Conservation (phyloP, 2,113 vertebrate genomes). For the Actinemys pallida region DNA sequence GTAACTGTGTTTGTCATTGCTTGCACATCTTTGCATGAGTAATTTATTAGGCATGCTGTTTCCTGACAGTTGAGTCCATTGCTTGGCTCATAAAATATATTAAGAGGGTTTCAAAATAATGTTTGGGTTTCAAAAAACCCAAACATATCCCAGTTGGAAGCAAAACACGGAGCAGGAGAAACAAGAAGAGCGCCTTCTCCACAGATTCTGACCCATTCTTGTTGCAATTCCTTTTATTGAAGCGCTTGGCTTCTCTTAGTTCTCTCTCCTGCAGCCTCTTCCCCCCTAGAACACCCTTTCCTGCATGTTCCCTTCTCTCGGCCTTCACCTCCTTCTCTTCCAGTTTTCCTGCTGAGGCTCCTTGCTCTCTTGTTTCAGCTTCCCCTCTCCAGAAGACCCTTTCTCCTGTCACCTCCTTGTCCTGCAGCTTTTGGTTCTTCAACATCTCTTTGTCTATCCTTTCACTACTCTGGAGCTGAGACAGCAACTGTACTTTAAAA, state of each 20-base stretch:
- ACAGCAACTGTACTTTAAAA: not conserved
- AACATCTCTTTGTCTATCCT: not conserved
- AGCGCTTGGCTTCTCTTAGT: rapidly evolving
- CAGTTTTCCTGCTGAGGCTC: not conserved
- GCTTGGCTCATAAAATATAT: not conserved
- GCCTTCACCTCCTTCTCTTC: not conserved
- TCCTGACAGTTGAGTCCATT: not conserved
- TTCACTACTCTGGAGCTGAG: not conserved
- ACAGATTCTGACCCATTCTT: not conserved
- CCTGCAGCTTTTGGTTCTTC: not conserved
- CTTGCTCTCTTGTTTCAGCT: not conserved
- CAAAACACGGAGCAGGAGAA: not conserved
- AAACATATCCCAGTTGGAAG: not conserved
- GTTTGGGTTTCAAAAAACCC: not conserved
- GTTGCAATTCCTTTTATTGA: not conserved
- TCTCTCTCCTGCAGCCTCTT: not conserved
- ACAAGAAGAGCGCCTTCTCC: not conserved
- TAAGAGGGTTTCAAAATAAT: not conserved
- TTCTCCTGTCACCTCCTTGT: not conserved
- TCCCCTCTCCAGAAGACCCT: not conserved
- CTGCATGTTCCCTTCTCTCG: not conserved
- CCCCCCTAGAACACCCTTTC: not conserved
- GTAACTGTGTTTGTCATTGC: not conserved
- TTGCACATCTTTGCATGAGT: not conserved
- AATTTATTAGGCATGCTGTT: not conserved